Percentiles rank a stretch among this genome's conserved stretches.
These are phyloP conservation scores for Drosophila fulvimacula DNA, from an alignment of 2,888 invertebrate species.

Conservation along the genomic window DNA sequence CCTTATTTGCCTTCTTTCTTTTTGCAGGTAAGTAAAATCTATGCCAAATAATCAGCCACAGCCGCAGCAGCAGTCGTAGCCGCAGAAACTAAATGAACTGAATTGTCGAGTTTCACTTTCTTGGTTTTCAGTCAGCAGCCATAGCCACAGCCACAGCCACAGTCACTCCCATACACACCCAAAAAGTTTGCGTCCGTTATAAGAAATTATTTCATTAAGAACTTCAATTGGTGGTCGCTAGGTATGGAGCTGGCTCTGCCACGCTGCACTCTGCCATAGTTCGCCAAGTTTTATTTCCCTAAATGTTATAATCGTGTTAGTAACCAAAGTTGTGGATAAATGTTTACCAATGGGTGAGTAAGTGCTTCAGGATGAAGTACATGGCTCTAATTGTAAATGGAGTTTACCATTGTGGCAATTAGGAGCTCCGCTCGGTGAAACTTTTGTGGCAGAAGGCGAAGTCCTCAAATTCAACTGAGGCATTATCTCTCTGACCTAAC, in stretches of 20 bases:
- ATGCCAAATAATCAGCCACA: constrained; percentile 57
- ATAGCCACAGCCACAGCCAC: not conserved
- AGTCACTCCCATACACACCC: constrained; percentile 6
- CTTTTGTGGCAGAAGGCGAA: constrained; percentile 15
- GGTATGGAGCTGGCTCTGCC: constrained; percentile 22
- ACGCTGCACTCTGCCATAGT: constrained; percentile 47
- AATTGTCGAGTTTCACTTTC: constrained; percentile 75
- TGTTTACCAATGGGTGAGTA: constrained; percentile 73
- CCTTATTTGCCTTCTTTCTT: not conserved
- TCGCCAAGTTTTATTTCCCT: constrained; percentile 64
- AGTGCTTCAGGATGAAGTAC: constrained; percentile 54
- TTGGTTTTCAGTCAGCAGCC: constrained; percentile 21
- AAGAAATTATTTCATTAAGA: constrained; percentile 79
- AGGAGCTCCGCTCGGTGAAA: constrained; percentile 16
- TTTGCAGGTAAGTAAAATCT: constrained; percentile 49
- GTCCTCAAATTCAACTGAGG: constrained; percentile 16
- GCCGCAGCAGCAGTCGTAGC: constrained; percentile 24
- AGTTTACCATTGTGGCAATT: constrained; percentile 68
- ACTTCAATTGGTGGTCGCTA: constrained; percentile 73
- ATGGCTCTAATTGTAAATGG: constrained; percentile 75
- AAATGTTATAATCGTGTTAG: constrained; percentile 76
- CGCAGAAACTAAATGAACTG: constrained; percentile 44
- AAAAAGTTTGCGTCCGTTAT: constrained; percentile 53
- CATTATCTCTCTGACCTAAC: constrained; percentile 26
- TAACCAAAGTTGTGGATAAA: constrained; percentile 72